Evolutionary conservation across 2,113 vertebrate species (phyloP).

Genomic region (Bujurquina vittata): DNA sequence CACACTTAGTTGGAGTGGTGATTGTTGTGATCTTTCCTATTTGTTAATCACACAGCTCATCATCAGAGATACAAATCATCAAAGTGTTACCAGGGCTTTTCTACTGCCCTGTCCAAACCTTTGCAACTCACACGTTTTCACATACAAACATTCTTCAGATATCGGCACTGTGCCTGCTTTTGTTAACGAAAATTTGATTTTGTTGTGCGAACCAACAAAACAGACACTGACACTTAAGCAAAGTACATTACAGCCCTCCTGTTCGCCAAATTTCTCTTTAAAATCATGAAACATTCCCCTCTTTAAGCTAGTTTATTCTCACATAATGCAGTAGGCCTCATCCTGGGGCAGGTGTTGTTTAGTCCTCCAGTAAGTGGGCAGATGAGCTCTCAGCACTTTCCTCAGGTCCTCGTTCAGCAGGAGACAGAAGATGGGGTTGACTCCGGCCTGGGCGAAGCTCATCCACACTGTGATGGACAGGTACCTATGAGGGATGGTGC

Average conservation of each 20-base stretch:
- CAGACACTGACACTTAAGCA: conserved; percentile 54
- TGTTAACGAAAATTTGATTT: conserved; percentile 57
- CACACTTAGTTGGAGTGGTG: conserved; percentile 57
- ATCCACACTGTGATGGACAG: conserved; percentile 94
- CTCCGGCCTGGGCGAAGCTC: conserved; percentile 94
- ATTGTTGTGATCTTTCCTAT: conserved; percentile 65
- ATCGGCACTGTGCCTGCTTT: conserved; percentile 58
- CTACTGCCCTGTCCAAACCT: conserved; percentile 18
- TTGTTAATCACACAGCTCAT: conserved; percentile 49
- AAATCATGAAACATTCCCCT: conserved; percentile 59
- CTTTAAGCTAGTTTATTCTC: conserved; percentile 48
- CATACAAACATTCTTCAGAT: conserved; percentile 65
- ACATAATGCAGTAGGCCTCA: conserved; percentile 95
- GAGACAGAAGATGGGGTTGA: conserved; percentile 94
- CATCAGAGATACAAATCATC: conserved; percentile 47
- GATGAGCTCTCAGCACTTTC: conserved; percentile 90
- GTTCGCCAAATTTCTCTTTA: conserved; percentile 30
- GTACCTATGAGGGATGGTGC: conserved; percentile 89
- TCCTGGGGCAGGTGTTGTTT: conserved; percentile 90
- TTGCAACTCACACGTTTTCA: conserved; percentile 43
- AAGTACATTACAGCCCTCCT: conserved; percentile 53
- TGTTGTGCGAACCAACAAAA: conserved; percentile 74
- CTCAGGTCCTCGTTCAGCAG: conserved; percentile 95
- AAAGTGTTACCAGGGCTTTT: conserved; percentile 27
- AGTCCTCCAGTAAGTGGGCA: conserved; percentile 92